These are phyloP conservation scores for Synchiropus splendidus DNA, from an alignment of 2,113 vertebrate genomes.

Conservation along the genomic window DNA sequence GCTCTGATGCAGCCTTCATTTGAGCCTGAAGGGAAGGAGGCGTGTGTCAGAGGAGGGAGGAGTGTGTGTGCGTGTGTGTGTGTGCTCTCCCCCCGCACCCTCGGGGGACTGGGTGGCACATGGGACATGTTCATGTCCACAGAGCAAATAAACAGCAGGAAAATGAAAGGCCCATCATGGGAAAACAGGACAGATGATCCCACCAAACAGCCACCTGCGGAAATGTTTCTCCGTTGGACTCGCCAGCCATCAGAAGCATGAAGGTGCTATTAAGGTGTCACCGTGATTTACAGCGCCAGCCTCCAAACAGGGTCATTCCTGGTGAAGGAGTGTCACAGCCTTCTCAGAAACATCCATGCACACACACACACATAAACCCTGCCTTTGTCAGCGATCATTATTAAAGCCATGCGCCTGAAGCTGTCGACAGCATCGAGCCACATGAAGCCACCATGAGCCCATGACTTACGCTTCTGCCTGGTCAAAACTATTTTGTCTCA, in stretches of 20 bases:
- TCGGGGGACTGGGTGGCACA: conserved; percentile 39
- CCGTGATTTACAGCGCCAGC: conserved; percentile 52
- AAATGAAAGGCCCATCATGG: conserved; percentile 36
- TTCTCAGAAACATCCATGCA: neutral
- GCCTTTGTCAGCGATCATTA: too few species aligned
- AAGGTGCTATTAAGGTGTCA: conserved; percentile 61
- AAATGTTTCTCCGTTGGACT: conserved; percentile 26
- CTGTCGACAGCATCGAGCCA: too few species aligned
- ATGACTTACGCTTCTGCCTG: too few species aligned
- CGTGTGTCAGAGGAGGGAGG: conserved; percentile 11
- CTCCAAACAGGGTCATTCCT: conserved; percentile 44
- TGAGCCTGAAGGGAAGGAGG: conserved; percentile 25
- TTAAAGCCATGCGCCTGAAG: too few species aligned
- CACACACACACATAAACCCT: neutral
- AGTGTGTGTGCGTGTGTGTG: conserved; percentile 5
- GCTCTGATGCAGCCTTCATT: conserved; percentile 21
- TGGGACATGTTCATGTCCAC: conserved; percentile 27
- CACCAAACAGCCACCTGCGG: neutral
- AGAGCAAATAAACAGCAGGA: conserved; percentile 45
- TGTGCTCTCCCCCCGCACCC: conserved; percentile 3
- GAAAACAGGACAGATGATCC: conserved; percentile 53
- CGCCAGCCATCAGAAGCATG: conserved; percentile 17
- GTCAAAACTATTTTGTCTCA: too few species aligned
- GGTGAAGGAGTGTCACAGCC: conserved; percentile 51
- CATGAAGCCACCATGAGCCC: too few species aligned